A percentile compares a stretch with the other conserved stretches of the same genome.
Evolutionary conservation across 2,888 invertebrate genomes (phyloP).

Genomic region (Acanthosepion esculentum): DNA sequence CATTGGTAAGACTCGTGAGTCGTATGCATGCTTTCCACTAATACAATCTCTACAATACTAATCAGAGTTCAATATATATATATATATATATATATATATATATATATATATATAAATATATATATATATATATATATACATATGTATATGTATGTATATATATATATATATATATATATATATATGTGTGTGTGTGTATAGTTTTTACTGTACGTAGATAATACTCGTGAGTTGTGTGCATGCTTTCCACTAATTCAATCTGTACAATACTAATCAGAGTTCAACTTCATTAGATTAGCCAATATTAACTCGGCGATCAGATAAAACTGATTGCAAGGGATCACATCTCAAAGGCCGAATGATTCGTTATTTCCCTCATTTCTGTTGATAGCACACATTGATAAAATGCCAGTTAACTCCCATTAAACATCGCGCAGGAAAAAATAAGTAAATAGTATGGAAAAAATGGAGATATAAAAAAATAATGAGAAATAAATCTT

Average conservation of each 20-base stretch:
- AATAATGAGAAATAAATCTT: background rate
- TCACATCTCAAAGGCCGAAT: background rate
- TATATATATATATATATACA: too few species aligned
- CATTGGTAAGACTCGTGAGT: background rate
- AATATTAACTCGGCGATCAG: slow-evolving; percentile 1
- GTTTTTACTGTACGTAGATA: background rate
- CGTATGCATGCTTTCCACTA: background rate
- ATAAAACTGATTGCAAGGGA: background rate
- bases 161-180: too few species aligned
- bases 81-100: too few species aligned
- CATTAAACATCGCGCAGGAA: background rate
- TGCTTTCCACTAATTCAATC: background rate
- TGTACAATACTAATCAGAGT: background rate
- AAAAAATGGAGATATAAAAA: background rate
- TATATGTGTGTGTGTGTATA: too few species aligned
- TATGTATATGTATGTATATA: too few species aligned
- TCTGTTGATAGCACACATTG: background rate
- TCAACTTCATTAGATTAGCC: slow-evolving; percentile 8
- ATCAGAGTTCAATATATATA: background rate
- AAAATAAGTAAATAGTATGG: background rate
- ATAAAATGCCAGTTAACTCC: background rate
- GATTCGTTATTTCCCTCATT: background rate
- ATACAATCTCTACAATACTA: background rate
- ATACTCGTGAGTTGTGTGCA: background rate
- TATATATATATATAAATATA: too few species aligned